Evolutionary conservation across 1,140 invertebrate species (phyloP), one percentile per base, ranked within the genome.

Genomic region (Drosophila rhopaloa): DNA sequence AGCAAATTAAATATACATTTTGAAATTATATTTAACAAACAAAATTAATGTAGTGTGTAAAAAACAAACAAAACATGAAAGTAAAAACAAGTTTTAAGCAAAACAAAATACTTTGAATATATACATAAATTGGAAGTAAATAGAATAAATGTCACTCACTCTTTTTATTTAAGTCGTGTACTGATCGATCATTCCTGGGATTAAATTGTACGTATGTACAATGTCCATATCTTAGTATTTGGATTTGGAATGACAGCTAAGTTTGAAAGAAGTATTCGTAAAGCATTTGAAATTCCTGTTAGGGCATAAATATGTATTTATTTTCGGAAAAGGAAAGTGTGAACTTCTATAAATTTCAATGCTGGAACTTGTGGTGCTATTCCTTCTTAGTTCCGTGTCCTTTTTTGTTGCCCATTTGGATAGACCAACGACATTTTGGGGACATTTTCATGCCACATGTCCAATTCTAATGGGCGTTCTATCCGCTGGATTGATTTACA

Each of bases 101-200:
- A 79, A 73, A 67, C 65, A 67, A 73, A 82, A 61, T 83, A 86
- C 79, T 86, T 86, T 86, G 83, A 86, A 86, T 86, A 86, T 86
- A 86, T 86, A 86, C 76, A 86, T 88, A 86, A 86, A 86, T 88
- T 79, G 83, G 83, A 86, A 86, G 83, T 86, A 86, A 86, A 83
- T 86, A 86, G 83, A 86, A 86, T 86, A 86, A 86, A 86, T 86
- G 79, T 86, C 83, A 86, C 76, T 86, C 83, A 81, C 63, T 86
- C 84, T 86, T 86, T 85, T 86, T 86, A 86, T 86, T 86, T 83
- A 76, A 63, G n/a, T 41, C 16, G 57, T 72, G 24, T 57, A 48
- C 75, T 47, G 41, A 37, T 82, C 60, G 35, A 81, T 19, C 29
- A 57, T 57, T 68, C 19, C 7, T 56, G 50, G 66, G 41, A 43